Conservation (phyloP, 2,113 vertebrate species). For the Hystrix brachyura region DNA sequence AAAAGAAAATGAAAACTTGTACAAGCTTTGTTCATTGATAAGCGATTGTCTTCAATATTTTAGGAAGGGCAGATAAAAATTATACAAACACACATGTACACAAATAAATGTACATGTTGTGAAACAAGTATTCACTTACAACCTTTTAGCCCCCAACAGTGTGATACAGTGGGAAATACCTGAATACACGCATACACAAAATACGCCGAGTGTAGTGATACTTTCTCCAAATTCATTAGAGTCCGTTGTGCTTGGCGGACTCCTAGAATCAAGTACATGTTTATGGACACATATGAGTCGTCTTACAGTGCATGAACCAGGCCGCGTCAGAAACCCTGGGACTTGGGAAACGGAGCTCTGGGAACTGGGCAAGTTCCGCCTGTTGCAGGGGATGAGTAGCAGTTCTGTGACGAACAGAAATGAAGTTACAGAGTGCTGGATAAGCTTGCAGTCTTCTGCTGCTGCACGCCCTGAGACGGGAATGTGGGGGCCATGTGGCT, state of each 20-base stretch:
- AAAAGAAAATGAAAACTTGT: not conserved
- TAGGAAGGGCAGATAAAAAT: not conserved
- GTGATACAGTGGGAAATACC: not conserved
- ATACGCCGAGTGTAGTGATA: not conserved
- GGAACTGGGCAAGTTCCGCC: not conserved
- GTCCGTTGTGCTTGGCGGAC: not conserved
- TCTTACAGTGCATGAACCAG: not conserved
- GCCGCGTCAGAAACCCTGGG: not conserved
- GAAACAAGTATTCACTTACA: not conserved
- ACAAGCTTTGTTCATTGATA: not conserved
- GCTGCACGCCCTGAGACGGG: not conserved
- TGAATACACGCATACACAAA: not conserved
- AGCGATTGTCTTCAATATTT: not conserved
- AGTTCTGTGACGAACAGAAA: not conserved
- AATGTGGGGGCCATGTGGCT: too few relatives aligned
- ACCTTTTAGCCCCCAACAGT: not conserved
- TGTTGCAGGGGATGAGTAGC: not conserved
- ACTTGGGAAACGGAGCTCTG: not conserved
- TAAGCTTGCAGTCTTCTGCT: not conserved
- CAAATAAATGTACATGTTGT: not conserved
- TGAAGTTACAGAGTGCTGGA: not conserved
- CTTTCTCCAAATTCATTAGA: not conserved
- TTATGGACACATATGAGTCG: not conserved
- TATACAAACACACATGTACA: not conserved
- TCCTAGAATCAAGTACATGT: not conserved